These are phyloP conservation scores for Anoplolepis gracilipes DNA, from an alignment of 1,140 invertebrate genomes.

Conservation along the genomic window DNA sequence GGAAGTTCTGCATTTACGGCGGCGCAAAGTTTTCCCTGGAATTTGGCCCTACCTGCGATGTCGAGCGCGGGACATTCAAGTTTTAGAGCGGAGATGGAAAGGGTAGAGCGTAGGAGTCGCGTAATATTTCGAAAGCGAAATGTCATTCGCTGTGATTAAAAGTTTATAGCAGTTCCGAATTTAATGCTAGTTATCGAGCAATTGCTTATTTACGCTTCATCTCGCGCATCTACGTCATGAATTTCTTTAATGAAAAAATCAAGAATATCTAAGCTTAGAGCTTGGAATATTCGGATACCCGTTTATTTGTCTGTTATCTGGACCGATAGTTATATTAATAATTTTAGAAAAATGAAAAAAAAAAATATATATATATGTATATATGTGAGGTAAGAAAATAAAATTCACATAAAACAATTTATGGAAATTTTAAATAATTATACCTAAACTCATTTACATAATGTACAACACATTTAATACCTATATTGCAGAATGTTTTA, in stretches of 20 bases:
- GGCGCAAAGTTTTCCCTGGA: constrained; percentile 67
- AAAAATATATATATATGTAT: no score
- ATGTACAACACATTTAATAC: no score
- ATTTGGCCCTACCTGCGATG: constrained; percentile 62
- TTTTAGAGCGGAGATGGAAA: constrained; percentile 38
- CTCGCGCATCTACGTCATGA: neutral
- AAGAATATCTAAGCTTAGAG: no score
- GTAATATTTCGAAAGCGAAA: constrained; percentile 59
- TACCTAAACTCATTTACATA: no score
- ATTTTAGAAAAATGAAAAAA: no score
- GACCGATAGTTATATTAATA: no score
- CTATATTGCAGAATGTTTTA: no score
- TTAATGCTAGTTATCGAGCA: constrained; percentile 54
- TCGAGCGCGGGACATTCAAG: constrained; percentile 59
- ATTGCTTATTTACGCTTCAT: constrained; percentile 55
- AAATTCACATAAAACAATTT: no score
- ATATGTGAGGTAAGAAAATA: no score
- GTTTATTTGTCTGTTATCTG: no score
- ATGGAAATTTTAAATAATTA: no score
- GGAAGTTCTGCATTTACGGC: constrained; percentile 66
- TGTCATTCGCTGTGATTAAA: constrained; percentile 59
- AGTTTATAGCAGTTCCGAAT: constrained; percentile 49
- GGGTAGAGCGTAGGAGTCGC: neutral
- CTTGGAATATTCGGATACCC: no score
- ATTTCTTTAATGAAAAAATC: constrained; percentile 31